phyloP scores from a whole-genome alignment of 2,797 vertebrate genomes.

The Sternarchorhynchus goeldii region DNA sequence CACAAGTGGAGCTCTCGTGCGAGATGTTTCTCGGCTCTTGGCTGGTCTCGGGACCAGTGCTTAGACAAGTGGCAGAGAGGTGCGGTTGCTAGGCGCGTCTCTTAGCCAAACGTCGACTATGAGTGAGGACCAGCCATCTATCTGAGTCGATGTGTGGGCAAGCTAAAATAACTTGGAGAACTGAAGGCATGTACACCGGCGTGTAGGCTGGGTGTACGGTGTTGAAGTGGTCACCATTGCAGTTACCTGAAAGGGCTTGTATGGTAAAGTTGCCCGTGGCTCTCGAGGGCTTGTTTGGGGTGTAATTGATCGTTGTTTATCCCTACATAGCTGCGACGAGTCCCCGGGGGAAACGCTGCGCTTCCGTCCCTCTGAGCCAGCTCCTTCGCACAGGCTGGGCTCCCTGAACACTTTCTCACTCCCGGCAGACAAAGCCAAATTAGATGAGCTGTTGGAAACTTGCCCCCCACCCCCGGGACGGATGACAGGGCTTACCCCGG shows the following conservation, averaged over 20 bases:
- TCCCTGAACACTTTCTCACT: slow-evolving; percentile 36
- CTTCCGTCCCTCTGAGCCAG: slow-evolving; percentile 38
- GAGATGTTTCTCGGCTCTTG: slow-evolving; percentile 41
- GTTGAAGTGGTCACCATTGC: background rate
- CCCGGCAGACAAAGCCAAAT: slow-evolving; percentile 42
- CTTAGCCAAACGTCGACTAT: background rate
- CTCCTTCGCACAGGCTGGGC: slow-evolving; percentile 22
- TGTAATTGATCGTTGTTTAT: slow-evolving; percentile 50
- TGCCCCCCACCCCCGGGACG: background rate
- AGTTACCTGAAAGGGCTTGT: background rate
- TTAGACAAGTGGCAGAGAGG: background rate
- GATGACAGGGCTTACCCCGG: slow-evolving; percentile 16
- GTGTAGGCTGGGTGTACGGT: too few species aligned
- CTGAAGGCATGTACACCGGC: too few species aligned
- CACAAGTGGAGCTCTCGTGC: slow-evolving; percentile 34
- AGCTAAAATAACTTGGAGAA: background rate
- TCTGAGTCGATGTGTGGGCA: background rate
- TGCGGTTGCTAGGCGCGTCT: slow-evolving; percentile 2
- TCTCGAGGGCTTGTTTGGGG: slow-evolving; percentile 41
- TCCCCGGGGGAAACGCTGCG: slow-evolving; percentile 32
- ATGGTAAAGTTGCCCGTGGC: background rate
- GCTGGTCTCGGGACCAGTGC: background rate
- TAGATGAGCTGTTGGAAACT: slow-evolving; percentile 50
- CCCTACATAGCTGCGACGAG: slow-evolving; percentile 9
- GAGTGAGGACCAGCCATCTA: background rate